Percentiles rank a stretch among this genome's conserved stretches.
Evolutionary conservation across 2,888 invertebrate species (phyloP).

Genomic region (Pediacus dermestoides): DNA sequence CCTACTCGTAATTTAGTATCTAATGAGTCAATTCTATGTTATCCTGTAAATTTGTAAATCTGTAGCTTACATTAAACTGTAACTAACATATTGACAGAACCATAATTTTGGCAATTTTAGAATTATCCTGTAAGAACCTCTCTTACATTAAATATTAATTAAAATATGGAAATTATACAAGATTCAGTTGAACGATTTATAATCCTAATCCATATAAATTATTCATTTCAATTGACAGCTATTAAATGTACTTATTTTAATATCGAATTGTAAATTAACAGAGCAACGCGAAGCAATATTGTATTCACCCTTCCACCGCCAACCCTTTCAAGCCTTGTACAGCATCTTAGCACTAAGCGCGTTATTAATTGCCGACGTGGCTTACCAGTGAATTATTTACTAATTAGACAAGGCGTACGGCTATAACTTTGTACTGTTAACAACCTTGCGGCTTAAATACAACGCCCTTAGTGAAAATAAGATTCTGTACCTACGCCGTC

Average conservation of each 20-base stretch:
- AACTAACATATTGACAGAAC: too few species aligned
- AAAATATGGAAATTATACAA: too few species aligned
- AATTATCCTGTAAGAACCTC: too few species aligned
- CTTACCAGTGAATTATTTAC: constrained; percentile 55
- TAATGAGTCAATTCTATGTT: too few species aligned
- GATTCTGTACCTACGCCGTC: background rate
- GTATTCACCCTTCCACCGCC: constrained; percentile 30
- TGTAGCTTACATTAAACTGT: too few species aligned
- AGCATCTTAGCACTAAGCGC: constrained; percentile 35
- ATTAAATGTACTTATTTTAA: constrained; percentile 29
- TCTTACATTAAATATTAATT: too few species aligned
- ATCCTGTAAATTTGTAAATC: too few species aligned
- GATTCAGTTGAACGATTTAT: too few species aligned
- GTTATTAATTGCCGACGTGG: constrained; percentile 53
- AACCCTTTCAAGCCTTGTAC: constrained; percentile 23
- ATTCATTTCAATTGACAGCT: constrained; percentile 23
- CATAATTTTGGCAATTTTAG: too few species aligned
- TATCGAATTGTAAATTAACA: constrained; percentile 26
- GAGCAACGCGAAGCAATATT: constrained; percentile 25
- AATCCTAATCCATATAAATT: too few species aligned
- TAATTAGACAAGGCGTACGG: constrained; percentile 51
- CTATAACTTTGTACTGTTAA: constrained; percentile 45
- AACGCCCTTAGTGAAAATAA: constrained; percentile 21
- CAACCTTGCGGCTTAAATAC: constrained; percentile 41
- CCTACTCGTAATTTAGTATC: too few species aligned